Percentiles rank a stretch among this genome's conserved stretches.
Conservation (phyloP, 2,797 vertebrate genomes). For the Lagodon rhomboides region DNA sequence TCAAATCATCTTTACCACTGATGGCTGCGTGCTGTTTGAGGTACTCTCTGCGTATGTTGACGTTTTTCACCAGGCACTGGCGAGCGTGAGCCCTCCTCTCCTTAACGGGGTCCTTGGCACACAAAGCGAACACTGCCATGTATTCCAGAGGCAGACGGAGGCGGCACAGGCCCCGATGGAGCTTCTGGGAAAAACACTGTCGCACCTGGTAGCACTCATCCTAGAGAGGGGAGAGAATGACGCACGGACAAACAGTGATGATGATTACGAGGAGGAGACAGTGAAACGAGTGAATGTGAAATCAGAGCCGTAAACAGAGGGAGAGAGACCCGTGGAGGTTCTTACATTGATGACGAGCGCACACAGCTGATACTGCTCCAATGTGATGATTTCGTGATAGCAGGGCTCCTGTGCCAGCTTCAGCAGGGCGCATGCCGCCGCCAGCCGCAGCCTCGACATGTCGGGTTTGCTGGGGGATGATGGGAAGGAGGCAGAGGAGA, state of each 20-base stretch:
- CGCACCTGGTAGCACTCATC: constrained; percentile 99
- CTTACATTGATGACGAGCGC: constrained; percentile 98
- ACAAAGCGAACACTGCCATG: constrained; percentile 97
- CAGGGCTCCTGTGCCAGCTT: constrained; percentile 98
- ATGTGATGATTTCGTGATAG: constrained; percentile 98
- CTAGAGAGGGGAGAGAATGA: constrained; percentile 68
- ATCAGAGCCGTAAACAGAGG: neutral
- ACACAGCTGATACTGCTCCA: constrained; percentile 98
- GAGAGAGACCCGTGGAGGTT: neutral
- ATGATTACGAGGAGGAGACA: neutral
- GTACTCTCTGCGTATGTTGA: constrained; percentile 96
- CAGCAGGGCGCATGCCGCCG: constrained; percentile 94
- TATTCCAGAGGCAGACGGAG: constrained; percentile 96
- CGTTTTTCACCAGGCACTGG: constrained; percentile 98
- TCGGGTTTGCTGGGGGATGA: constrained; percentile 91
- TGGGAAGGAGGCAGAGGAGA: neutral
- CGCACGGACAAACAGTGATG: neutral
- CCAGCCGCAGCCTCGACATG: constrained; percentile 96
- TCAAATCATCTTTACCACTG: constrained; percentile 88
- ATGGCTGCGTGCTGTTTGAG: constrained; percentile 97
- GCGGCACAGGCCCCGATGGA: constrained; percentile 95
- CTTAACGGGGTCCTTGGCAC: constrained; percentile 98
- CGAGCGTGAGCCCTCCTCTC: constrained; percentile 96
- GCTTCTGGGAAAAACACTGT: constrained; percentile 97
- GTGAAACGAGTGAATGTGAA: neutral